Percentiles rank a stretch among this genome's conserved stretches.
These are phyloP conservation scores for Danionella cerebrum DNA, from an alignment of 2,113 vertebrate genomes.

Conservation along the genomic window DNA sequence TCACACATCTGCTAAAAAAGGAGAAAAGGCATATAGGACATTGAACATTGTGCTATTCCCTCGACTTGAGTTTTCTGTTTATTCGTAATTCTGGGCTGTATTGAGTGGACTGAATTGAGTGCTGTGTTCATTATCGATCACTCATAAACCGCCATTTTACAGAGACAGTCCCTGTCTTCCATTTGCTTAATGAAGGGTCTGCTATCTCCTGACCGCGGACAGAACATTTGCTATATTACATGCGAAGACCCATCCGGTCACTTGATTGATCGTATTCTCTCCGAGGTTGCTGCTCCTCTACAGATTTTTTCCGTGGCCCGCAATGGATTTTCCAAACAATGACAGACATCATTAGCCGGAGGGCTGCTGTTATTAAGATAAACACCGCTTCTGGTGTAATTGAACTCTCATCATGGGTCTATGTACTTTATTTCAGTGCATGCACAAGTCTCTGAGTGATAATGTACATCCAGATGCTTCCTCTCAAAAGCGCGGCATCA, in stretches of 20 bases:
- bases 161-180: slow-evolving; percentile 41
- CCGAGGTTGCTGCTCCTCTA: slow-evolving; percentile 21
- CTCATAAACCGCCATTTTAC: slow-evolving; percentile 39
- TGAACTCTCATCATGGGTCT: slow-evolving; percentile 21
- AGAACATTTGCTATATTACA: slow-evolving; percentile 41
- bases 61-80: slow-evolving; percentile 3
- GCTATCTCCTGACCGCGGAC: slow-evolving; percentile 46
- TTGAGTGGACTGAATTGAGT: slow-evolving; percentile 51
- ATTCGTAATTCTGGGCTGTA: background rate
- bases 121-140: slow-evolving; percentile 43
- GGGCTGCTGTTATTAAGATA: slow-evolving; percentile 20
- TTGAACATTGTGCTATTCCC: slow-evolving; percentile 3
- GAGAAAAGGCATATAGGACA: background rate
- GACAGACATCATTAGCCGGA: slow-evolving; percentile 13
- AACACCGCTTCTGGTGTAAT: slow-evolving; percentile 27
- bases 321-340: slow-evolving; percentile 7
- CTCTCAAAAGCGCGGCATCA: slow-evolving; percentile 19
- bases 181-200: slow-evolving; percentile 62
- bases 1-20: slow-evolving; percentile 35
- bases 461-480: slow-evolving; percentile 7
- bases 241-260: slow-evolving; percentile 45
- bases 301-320: background rate
- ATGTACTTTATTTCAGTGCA: slow-evolving; percentile 1
- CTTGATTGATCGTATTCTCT: slow-evolving; percentile 43
- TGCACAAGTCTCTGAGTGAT: slow-evolving; percentile 17